phyloP scores from a whole-genome alignment of 1,140 invertebrate species.

The Scaptodrosophila lebanonensis region DNA sequence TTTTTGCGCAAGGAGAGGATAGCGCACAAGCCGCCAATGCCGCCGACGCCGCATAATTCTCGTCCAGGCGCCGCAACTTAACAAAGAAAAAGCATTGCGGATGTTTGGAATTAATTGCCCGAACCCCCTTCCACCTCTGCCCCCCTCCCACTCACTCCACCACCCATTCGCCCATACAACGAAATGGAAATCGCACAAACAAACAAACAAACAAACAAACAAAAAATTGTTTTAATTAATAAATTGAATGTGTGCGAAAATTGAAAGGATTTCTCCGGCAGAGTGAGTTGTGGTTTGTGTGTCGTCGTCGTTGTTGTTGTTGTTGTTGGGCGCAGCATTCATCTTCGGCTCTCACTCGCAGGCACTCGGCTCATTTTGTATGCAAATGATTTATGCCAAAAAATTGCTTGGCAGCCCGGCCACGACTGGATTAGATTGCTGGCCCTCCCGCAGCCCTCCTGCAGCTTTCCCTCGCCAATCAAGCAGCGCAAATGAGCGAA shows the following conservation, averaged over 20 bases:
- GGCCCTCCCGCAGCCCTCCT: not conserved
- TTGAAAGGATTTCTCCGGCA: constrained; percentile 72
- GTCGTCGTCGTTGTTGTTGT: constrained; percentile 28
- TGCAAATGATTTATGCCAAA: constrained; percentile 77
- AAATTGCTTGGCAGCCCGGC: constrained; percentile 54
- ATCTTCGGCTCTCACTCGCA: constrained; percentile 66
- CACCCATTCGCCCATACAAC: no score
- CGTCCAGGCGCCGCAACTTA: constrained; percentile 54
- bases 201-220: constrained; percentile 29
- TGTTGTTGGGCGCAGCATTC: constrained; percentile 47
- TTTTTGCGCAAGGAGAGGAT: constrained; percentile 70
- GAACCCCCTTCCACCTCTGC: constrained; percentile 10
- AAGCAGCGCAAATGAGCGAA: constrained; percentile 45
- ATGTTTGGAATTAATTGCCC: constrained; percentile 76
- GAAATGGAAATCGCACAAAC: constrained; percentile 53
- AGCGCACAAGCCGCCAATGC: no score
- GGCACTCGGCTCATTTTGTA: constrained; percentile 66
- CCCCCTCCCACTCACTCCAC: constrained; percentile 2
- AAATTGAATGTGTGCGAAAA: constrained; percentile 75
- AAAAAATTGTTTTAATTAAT: constrained; percentile 76
- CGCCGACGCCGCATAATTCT: constrained; percentile 63
- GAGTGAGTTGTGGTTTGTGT: constrained; percentile 26
- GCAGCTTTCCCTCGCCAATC: not conserved
- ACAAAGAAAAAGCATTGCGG: constrained; percentile 75
- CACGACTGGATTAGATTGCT: constrained; percentile 69